phyloP scores from a whole-genome alignment of 2,797 vertebrate genomes.

The Spinus olivaceus region DNA sequence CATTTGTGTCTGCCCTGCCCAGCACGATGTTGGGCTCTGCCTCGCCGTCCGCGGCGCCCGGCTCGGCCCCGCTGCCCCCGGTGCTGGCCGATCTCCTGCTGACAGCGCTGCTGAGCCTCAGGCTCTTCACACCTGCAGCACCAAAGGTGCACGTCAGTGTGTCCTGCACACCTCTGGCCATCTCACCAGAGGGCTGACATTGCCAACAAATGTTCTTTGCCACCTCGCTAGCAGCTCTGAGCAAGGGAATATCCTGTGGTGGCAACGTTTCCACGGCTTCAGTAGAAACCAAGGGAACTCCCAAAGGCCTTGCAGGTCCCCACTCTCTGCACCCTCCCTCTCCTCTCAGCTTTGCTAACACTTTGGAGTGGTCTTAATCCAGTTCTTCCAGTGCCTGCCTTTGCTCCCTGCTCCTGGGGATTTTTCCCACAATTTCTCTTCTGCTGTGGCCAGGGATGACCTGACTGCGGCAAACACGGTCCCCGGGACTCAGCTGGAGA shows the following conservation, averaged over 20 bases:
- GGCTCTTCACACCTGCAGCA: background rate
- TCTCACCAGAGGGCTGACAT: background rate
- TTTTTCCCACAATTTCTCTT: background rate
- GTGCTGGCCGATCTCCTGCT: background rate
- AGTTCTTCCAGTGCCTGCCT: background rate
- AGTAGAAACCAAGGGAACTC: background rate
- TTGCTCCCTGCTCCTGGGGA: background rate
- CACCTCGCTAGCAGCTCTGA: background rate
- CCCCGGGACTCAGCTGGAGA: background rate
- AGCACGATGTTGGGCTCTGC: background rate
- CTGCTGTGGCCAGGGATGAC: background rate
- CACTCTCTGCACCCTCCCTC: background rate
- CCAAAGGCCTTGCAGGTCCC: background rate
- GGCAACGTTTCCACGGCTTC: background rate
- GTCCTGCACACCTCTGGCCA: background rate
- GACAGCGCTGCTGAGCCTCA: background rate
- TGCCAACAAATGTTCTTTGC: background rate
- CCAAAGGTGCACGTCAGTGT: accelerated
- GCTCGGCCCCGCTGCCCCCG: background rate
- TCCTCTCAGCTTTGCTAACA: background rate
- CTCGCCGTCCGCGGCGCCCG: background rate
- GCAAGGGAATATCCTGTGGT: accelerated
- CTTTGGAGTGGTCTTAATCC: background rate
- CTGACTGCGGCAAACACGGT: background rate
- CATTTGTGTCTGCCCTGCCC: background rate